Evolutionary conservation across 2,113 vertebrate species (phyloP).

Genomic region (Bufo gargarizans): DNA sequence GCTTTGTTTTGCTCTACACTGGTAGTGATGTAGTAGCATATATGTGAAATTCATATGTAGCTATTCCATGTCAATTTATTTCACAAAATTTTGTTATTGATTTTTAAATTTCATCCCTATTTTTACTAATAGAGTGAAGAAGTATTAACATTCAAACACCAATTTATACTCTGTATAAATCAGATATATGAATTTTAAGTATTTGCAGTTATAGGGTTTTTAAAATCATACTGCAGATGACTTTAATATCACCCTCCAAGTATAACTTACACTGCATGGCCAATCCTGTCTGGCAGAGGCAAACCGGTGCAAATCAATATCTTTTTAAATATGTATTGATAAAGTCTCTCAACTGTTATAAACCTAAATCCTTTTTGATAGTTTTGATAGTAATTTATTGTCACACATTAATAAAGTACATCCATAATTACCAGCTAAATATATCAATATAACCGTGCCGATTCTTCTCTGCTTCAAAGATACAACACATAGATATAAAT

Average conservation of each 20-base stretch:
- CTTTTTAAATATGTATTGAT: constrained; percentile 9
- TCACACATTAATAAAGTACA: constrained; percentile 1
- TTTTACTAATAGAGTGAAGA: background rate
- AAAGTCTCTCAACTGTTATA: background rate
- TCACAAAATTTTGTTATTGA: background rate
- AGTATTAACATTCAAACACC: background rate
- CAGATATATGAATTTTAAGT: background rate
- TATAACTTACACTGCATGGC: background rate
- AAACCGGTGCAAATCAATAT: background rate
- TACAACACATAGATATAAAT: background rate
- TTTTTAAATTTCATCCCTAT: background rate
- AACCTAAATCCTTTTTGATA: background rate
- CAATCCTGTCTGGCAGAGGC: background rate
- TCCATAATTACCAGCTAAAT: background rate
- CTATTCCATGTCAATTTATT: background rate
- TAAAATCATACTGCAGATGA: background rate
- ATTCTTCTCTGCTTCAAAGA: background rate
- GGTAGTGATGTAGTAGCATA: no score
- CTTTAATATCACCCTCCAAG: background rate
- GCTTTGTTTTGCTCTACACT: no score
- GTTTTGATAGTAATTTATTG: background rate
- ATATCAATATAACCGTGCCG: background rate
- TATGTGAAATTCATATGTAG: background rate
- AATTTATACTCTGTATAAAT: background rate
- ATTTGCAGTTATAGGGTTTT: background rate